A percentile compares a stretch with the other conserved stretches of the same genome.
Evolutionary conservation across 2,113 vertebrate species (phyloP).

Genomic region (Aegotheles bennettii): DNA sequence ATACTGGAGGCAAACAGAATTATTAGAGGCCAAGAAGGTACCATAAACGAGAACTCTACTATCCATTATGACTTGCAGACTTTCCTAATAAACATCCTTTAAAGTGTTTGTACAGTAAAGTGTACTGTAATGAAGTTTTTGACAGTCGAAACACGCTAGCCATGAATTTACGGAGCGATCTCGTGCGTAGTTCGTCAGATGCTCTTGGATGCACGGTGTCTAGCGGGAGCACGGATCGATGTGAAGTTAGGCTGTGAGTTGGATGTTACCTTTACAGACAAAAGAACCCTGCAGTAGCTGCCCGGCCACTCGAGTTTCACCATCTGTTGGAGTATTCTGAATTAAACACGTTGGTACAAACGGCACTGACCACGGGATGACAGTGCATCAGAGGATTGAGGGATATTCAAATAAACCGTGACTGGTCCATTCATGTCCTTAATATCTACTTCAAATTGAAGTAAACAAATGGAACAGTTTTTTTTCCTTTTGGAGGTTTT

Average conservation of each 20-base stretch:
- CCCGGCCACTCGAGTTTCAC: neutral
- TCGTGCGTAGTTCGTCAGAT: neutral
- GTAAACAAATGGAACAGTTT: constrained; percentile 74
- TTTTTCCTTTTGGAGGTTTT: constrained; percentile 75
- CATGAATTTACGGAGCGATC: constrained; percentile 9
- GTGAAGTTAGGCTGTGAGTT: neutral
- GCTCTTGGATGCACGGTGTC: constrained; percentile 12
- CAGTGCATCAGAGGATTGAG: constrained; percentile 67
- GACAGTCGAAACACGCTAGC: constrained; percentile 55
- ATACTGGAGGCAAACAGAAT: constrained; percentile 68
- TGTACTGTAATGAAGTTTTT: constrained; percentile 73
- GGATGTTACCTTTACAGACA: constrained; percentile 14
- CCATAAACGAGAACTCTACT: constrained; percentile 63
- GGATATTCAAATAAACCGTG: constrained; percentile 66
- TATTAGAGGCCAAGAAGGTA: constrained; percentile 71
- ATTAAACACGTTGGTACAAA: neutral
- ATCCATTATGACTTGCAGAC: constrained; percentile 70
- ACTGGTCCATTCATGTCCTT: constrained; percentile 74
- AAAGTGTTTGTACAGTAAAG: constrained; percentile 74
- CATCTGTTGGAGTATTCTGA: constrained; percentile 24
- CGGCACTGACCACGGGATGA: constrained; percentile 20
- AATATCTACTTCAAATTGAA: constrained; percentile 84
- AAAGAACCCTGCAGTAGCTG: neutral
- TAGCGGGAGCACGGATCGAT: neutral
- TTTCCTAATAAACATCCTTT: constrained; percentile 77